These are phyloP conservation scores for Condylostylus longicornis DNA, from an alignment of 1,140 invertebrate species.

Conservation along the genomic window DNA sequence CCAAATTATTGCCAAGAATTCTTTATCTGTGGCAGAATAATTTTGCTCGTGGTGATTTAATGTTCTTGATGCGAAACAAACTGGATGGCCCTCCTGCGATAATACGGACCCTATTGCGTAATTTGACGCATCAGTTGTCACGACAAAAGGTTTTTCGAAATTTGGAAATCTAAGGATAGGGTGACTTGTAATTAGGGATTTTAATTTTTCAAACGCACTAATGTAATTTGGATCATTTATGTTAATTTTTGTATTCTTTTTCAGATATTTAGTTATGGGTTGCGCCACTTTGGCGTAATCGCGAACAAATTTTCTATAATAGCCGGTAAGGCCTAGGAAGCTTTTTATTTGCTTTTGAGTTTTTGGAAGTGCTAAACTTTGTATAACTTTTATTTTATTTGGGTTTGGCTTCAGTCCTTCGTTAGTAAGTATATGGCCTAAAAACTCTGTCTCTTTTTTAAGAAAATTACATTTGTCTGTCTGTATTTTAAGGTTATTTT, in stretches of 20 bases:
- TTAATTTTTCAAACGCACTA: conserved; percentile 30
- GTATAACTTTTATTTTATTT: conserved; percentile 11
- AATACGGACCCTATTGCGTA: conserved; percentile 20
- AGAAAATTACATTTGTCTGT: too few species aligned
- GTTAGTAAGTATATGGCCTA: conserved; percentile 1
- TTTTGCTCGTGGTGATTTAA: conserved; percentile 32
- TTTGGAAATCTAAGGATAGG: conserved; percentile 13
- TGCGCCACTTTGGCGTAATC: conserved; percentile 9
- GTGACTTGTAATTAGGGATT: conserved; percentile 21
- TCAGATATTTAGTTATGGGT: conserved; percentile 1
- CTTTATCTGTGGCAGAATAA: conserved; percentile 33
- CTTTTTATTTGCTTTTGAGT: conserved; percentile 14
- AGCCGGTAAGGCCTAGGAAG: conserved; percentile 14
- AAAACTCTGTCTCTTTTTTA: conserved; percentile 5
- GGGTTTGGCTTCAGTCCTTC: conserved; percentile 21
- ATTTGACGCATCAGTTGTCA: conserved; percentile 16
- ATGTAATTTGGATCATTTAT: conserved; percentile 26
- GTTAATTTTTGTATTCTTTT: conserved; percentile 10
- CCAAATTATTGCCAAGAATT: conserved; percentile 36
- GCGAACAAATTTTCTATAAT: conserved; percentile 18
- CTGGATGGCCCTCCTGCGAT: conserved; percentile 11
- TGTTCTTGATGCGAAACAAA: conserved; percentile 30
- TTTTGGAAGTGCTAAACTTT: conserved; percentile 10
- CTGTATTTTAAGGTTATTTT: too few species aligned
- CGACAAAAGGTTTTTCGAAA: conserved; percentile 10